Conservation (phyloP, 2,797 vertebrate species). For the Stomatorhinus walkeri region DNA sequence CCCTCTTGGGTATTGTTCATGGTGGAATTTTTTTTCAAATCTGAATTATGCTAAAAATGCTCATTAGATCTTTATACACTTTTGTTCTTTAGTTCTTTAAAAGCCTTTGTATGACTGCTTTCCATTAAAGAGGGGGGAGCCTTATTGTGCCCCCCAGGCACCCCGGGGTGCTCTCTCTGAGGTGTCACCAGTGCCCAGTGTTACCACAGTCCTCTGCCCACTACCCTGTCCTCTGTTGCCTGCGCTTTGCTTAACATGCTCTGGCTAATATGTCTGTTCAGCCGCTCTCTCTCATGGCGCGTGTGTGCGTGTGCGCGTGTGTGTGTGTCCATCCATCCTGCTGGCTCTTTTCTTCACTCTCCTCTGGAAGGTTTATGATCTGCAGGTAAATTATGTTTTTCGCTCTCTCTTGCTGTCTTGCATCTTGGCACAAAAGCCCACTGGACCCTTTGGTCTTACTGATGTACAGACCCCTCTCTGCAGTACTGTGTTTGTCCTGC, state of each 20-base stretch:
- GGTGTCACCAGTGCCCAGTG: not conserved
- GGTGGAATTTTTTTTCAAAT: not conserved
- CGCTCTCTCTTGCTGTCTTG: not conserved
- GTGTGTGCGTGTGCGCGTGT: constrained; percentile 25
- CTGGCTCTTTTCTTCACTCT: constrained; percentile 50
- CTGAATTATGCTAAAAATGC: not conserved
- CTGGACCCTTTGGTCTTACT: not conserved
- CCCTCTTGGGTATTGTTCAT: not conserved
- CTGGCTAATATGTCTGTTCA: not conserved
- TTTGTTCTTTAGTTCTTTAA: not conserved
- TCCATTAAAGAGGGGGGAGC: not conserved
- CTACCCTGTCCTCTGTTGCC: not conserved
- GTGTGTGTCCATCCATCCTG: constrained; percentile 43
- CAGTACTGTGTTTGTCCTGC: not conserved
- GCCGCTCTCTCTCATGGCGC: constrained; percentile 34
- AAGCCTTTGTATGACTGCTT: not conserved
- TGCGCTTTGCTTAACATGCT: constrained; percentile 16
- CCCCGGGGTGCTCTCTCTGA: not conserved
- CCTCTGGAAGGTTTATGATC: constrained; percentile 71
- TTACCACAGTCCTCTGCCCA: not conserved
- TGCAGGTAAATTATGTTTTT: constrained; percentile 65
- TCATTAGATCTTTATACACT: not conserved
- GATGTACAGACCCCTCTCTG: not conserved
- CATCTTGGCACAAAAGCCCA: not conserved
- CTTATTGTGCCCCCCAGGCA: not conserved